Conservation (phyloP, 2,797 vertebrate species). For the Botia almorhae region DNA sequence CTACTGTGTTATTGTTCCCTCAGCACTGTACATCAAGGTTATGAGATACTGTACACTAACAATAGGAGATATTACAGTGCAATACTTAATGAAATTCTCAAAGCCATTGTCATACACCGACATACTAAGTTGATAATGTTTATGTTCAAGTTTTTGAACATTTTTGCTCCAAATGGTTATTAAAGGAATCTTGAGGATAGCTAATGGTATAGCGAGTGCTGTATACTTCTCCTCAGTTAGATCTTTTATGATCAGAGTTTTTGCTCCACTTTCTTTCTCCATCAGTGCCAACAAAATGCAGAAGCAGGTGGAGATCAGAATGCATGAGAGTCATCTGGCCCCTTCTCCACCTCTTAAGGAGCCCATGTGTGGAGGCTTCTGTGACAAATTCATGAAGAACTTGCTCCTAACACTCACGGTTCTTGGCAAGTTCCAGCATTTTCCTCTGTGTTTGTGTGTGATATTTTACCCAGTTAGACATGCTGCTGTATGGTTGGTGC, state of each 20-base stretch:
- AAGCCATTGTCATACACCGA: too few relatives aligned
- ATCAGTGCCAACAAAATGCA: slow-evolving; percentile 79
- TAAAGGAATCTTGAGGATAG: background rate
- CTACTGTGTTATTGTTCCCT: too few relatives aligned
- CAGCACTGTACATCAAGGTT: too few relatives aligned
- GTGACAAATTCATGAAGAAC: slow-evolving; percentile 88
- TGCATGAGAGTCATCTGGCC: slow-evolving; percentile 88
- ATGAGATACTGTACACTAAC: too few relatives aligned
- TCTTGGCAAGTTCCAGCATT: slow-evolving; percentile 78
- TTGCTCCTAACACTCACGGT: slow-evolving; percentile 93
- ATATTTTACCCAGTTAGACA: background rate
- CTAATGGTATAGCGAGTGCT: too few relatives aligned
- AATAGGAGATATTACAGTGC: too few relatives aligned
- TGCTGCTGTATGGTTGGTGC: background rate
- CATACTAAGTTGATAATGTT: too few relatives aligned
- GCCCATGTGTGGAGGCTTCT: slow-evolving; percentile 78
- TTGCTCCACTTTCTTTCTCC: slow-evolving; percentile 15
- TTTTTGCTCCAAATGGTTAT: background rate
- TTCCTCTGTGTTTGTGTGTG: background rate
- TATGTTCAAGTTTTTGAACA: background rate
- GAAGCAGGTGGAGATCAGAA: slow-evolving; percentile 95
- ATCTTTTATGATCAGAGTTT: background rate
- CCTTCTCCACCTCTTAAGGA: slow-evolving; percentile 70
- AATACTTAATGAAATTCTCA: too few relatives aligned
- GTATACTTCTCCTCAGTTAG: background rate